These are phyloP conservation scores for Timema cristinae DNA, from an alignment of 2,888 invertebrate genomes.

Conservation along the genomic window DNA sequence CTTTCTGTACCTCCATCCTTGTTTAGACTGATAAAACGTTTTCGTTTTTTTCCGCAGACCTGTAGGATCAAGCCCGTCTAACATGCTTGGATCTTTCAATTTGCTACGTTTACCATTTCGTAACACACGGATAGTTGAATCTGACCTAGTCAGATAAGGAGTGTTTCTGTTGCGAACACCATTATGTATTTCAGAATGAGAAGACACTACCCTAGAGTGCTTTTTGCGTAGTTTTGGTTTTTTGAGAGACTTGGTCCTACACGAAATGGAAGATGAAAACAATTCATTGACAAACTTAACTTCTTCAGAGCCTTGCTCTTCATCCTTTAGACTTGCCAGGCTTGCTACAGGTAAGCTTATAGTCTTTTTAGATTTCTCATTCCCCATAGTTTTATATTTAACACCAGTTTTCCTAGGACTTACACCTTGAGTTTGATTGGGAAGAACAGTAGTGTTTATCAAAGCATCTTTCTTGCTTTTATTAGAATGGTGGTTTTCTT, in stretches of 20 bases:
- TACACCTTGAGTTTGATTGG: too few species aligned
- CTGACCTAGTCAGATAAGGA: slow-evolving; percentile 22
- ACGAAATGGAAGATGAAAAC: slow-evolving; percentile 4
- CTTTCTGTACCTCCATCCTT: slow-evolving; percentile 26
- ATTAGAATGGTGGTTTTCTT: background rate
- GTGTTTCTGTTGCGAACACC: slow-evolving; percentile 16
- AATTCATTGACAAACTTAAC: slow-evolving; percentile 1
- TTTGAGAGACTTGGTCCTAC: background rate
- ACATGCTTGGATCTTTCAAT: slow-evolving; percentile 51
- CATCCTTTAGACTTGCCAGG: slow-evolving; percentile 2
- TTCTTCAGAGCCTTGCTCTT: slow-evolving; percentile 7
- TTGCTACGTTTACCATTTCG: slow-evolving; percentile 28
- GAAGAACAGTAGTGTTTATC: too few species aligned
- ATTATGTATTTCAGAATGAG: slow-evolving; percentile 16
- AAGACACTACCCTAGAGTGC: background rate
- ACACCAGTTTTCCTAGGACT: background rate
- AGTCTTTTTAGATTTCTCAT: slow-evolving; percentile 10
- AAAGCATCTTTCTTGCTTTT: background rate
- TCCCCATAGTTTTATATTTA: slow-evolving; percentile 10
- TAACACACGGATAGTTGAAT: slow-evolving; percentile 23
- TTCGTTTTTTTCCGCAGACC: slow-evolving; percentile 46
- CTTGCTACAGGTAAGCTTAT: background rate
- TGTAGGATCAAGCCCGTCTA: slow-evolving; percentile 55
- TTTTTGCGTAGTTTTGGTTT: slow-evolving; percentile 1
- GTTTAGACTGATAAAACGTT: slow-evolving; percentile 45